phyloP scores from a whole-genome alignment of 64 coral and sea anemone species.

The Porites australiensis region DNA sequence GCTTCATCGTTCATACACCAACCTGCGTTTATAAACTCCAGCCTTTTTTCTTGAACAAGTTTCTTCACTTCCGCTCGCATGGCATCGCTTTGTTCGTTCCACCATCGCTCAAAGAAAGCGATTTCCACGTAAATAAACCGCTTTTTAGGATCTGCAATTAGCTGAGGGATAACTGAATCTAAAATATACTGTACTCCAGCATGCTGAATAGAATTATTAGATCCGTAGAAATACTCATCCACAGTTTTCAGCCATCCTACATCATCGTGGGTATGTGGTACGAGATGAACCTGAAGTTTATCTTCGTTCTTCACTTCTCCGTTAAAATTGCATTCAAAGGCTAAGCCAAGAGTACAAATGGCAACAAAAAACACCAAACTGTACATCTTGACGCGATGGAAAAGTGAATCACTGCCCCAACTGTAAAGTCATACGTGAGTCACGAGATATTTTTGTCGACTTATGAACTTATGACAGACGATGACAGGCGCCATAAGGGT shows the following conservation, averaged over 20 bases:
- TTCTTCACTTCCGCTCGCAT: constrained; percentile 57
- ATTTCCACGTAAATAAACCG: constrained; percentile 78
- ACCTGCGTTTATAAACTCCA: constrained; percentile 72
- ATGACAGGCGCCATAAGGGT: neutral
- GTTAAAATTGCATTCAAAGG: constrained; percentile 19
- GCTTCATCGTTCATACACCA: constrained; percentile 45
- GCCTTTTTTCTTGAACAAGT: constrained; percentile 30
- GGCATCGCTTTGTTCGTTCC: constrained; percentile 54
- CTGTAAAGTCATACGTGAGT: constrained; percentile 13
- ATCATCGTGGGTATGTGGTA: constrained; percentile 71
- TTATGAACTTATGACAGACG: neutral
- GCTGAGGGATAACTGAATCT: constrained; percentile 65
- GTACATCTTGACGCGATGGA: no score
- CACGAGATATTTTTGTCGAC: constrained; percentile 50
- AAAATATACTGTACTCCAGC: constrained; percentile 77
- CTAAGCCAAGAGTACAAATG: neutral
- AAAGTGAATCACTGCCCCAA: no score
- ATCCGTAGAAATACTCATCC: constrained; percentile 66
- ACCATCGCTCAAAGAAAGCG: constrained; percentile 72
- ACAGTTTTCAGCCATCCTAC: constrained; percentile 77
- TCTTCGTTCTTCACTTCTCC: neutral
- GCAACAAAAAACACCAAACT: no score
- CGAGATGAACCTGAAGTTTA: constrained; percentile 67
- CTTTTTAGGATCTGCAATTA: constrained; percentile 27
- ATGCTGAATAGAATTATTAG: constrained; percentile 63